Percentiles rank a stretch among this genome's conserved stretches.
These are phyloP conservation scores for Ascidia mentula DNA, from an alignment of 23 tunicate species.

Conservation along the genomic window DNA sequence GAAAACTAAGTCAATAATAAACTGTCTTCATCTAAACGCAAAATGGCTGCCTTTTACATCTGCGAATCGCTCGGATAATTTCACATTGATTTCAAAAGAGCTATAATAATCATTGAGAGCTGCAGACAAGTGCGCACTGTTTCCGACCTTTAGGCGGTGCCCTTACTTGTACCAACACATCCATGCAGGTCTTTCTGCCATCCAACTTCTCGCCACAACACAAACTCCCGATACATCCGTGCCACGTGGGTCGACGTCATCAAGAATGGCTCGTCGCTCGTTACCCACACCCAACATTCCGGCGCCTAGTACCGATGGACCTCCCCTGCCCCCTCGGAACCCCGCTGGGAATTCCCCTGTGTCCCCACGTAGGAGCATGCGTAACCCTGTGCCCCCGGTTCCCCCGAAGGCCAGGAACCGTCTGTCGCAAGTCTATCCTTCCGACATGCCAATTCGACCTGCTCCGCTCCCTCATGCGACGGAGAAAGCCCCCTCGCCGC, in stretches of 20 bases:
- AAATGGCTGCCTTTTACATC: too few species aligned
- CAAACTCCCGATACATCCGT: background rate
- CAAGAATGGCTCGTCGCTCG: conserved; percentile 3
- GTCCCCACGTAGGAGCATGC: background rate
- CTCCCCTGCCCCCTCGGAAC: conserved; percentile 64
- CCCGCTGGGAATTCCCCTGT: background rate
- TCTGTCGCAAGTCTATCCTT: background rate
- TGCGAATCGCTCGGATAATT: too few species aligned
- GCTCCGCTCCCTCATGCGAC: conserved; percentile 10
- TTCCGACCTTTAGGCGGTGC: too few species aligned
- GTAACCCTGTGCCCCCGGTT: conserved; percentile 21
- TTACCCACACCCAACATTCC: conserved; percentile 36
- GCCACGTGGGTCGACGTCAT: background rate
- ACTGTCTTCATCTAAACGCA: too few species aligned
- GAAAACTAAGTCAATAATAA: too few species aligned
- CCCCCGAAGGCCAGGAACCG: conserved; percentile 44
- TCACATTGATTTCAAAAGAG: too few species aligned
- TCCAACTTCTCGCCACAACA: background rate
- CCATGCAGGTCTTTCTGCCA: conserved; percentile 16
- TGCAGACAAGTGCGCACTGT: too few species aligned
- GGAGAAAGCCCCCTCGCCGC: conserved; percentile 8
- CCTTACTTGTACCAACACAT: too few species aligned
- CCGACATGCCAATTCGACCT: conserved; percentile 18
- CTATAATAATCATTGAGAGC: too few species aligned
- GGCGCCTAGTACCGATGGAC: conserved; percentile 4